Conservation (phyloP, 1,140 invertebrate species). For the Muscidifurax raptorellus region DNA sequence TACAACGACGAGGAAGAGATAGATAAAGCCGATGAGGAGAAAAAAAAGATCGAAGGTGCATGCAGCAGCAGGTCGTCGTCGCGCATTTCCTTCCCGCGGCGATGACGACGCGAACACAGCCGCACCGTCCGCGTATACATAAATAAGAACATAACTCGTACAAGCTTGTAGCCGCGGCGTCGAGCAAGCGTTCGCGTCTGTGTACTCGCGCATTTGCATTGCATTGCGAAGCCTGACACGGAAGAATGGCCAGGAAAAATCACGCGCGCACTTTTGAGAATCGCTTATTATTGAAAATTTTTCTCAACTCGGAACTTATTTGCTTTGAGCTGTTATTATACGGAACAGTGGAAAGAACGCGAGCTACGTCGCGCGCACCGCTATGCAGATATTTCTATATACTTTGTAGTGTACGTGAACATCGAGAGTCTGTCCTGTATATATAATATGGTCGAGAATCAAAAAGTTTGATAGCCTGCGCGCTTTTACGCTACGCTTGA, state of each 20-base stretch:
- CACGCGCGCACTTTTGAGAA: background rate
- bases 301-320: too few species aligned
- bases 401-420: too few species aligned
- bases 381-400: background rate
- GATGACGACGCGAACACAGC: slow-evolving; percentile 4
- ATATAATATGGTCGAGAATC: too few species aligned
- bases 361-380: too few species aligned
- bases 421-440: background rate
- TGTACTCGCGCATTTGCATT: slow-evolving; percentile 10
- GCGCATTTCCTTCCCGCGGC: background rate
- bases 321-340: too few species aligned
- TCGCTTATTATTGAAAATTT: background rate
- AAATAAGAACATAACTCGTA: slow-evolving; percentile 27
- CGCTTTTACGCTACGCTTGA: background rate
- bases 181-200: background rate
- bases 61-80: background rate
- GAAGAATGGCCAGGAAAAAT: background rate
- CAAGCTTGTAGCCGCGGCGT: slow-evolving; percentile 9
- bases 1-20: background rate
- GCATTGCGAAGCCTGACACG: background rate
- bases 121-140: background rate
- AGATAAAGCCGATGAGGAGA: slow-evolving; percentile 5
- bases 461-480: slow-evolving; percentile 42
- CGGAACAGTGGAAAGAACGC: too few species aligned
- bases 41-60: background rate